Conservation (phyloP, 2,113 vertebrate species). For the Sander vitreus region DNA sequence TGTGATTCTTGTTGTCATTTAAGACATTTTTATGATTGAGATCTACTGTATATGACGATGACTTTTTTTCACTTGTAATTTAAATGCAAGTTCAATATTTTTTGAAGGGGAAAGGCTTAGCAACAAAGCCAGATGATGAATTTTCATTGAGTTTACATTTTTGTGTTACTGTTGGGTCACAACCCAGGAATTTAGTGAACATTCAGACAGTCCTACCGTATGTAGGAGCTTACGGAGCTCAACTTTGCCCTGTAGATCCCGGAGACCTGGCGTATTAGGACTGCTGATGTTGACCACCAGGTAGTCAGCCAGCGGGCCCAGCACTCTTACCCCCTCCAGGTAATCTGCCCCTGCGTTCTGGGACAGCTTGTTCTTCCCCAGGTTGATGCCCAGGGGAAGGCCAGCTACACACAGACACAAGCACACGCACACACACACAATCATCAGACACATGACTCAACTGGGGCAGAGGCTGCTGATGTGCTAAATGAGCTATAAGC, state of each 20-base stretch:
- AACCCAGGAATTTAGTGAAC: background rate
- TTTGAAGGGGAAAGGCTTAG: background rate
- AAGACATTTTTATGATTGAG: background rate
- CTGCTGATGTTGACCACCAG: slow-evolving; percentile 97
- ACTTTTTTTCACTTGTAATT: background rate
- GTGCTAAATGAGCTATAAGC: slow-evolving; percentile 43
- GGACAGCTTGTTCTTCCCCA: slow-evolving; percentile 96
- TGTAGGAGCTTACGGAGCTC: slow-evolving; percentile 88
- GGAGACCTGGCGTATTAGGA: slow-evolving; percentile 93
- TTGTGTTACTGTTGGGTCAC: background rate
- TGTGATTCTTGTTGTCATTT: background rate
- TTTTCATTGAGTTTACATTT: background rate
- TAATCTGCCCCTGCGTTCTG: slow-evolving; percentile 90
- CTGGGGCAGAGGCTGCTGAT: slow-evolving; percentile 38
- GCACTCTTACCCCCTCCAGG: slow-evolving; percentile 84
- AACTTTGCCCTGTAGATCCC: slow-evolving; percentile 89
- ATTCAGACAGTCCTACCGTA: slow-evolving; percentile 81
- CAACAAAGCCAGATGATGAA: background rate
- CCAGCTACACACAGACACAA: slow-evolving; percentile 84
- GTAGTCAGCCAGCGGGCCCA: slow-evolving; percentile 95
- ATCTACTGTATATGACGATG: background rate
- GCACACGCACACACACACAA: slow-evolving; percentile 4
- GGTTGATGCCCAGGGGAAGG: slow-evolving; percentile 93
- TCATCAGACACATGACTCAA: slow-evolving; percentile 55
- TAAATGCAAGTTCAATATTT: background rate